A percentile compares a stretch with the other conserved stretches of the same genome.
phyloP scores from a whole-genome alignment of 2,797 vertebrate species.

The Tragelaphus oryx region DNA sequence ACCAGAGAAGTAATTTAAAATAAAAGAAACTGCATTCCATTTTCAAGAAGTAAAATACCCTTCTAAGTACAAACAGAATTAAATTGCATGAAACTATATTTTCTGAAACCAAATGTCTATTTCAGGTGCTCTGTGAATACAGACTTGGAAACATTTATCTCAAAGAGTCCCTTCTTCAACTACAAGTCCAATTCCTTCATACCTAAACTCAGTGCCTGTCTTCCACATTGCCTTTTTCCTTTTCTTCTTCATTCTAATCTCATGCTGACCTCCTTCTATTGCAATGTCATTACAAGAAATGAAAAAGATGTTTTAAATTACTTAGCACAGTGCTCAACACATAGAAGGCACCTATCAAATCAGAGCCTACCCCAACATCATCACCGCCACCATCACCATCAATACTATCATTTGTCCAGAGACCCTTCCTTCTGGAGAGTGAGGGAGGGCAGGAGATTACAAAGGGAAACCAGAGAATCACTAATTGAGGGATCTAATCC shows the following conservation, averaged over 20 bases:
- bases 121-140: not conserved
- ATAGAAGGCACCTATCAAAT: not conserved
- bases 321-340: not conserved
- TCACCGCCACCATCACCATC: not conserved
- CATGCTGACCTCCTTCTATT: not conserved
- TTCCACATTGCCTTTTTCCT: not conserved
- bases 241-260: not conserved
- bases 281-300: not conserved
- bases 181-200: not conserved
- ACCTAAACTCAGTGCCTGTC: not conserved
- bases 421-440: not conserved
- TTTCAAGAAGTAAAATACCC: constrained; percentile 49
- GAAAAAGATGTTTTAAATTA: not conserved
- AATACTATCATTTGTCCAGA: not conserved
- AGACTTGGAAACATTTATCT: not conserved
- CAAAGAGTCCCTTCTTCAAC: not conserved
- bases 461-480: not conserved
- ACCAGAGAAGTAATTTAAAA: constrained; percentile 58
- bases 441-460: not conserved
- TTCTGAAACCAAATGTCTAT: constrained; percentile 25
- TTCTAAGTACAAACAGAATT: constrained; percentile 50
- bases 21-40: constrained; percentile 52
- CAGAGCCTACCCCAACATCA: not conserved
- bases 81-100: constrained; percentile 40
- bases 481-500: not conserved